Evolutionary conservation across 2,797 vertebrate species (phyloP), one percentile per base, ranked within the genome.

Genomic region (Rhodeus uyekii): DNA sequence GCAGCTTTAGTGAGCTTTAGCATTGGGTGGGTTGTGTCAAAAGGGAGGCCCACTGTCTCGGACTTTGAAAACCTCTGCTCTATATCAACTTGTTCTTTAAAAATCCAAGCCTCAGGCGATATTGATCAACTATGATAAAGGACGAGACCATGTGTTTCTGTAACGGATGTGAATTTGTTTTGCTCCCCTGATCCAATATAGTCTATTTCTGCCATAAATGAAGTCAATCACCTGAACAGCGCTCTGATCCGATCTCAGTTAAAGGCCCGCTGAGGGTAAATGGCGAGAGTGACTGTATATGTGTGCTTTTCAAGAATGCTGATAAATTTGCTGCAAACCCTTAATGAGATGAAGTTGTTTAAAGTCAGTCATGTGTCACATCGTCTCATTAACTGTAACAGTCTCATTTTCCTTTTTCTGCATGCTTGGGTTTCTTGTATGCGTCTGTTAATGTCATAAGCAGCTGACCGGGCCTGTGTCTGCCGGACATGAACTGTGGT

Each of bases 221-320:
- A 83, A 85, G 71, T 85, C 68, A 74, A 36, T 81, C 72, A 27
- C 61, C 44, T 61, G 34, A 75, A 53, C 75, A 68, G 58, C 18
- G 60, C 50, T 87, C 46, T 42, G 58, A 58, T 53, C 32, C 5
- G 68, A 38, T 27, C 38, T 74, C 80, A 80, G 80, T 32, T 76
- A 72, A 64, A 69, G 42, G 38, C 46, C 80, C 48, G 81, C 61
- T 83, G 44, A 79, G 44, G 50, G 76, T 83, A 83, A 83, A 81
- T 81, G 83, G 53, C 24, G 8, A 81, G 8, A 36, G 76, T 5
- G 16, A 68, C 22, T 16, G 34, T 39, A 34, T 22, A 14, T 8
- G 34, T 44, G 38, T 44, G 36, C 36, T 58, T 69, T 79, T 68
- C n/a, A 79, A 55, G 34, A 39, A 68, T 22, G 24, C 65, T 24